Evolutionary conservation across 1,140 invertebrate species (phyloP).

Genomic region (Pachypeltis micranthus): DNA sequence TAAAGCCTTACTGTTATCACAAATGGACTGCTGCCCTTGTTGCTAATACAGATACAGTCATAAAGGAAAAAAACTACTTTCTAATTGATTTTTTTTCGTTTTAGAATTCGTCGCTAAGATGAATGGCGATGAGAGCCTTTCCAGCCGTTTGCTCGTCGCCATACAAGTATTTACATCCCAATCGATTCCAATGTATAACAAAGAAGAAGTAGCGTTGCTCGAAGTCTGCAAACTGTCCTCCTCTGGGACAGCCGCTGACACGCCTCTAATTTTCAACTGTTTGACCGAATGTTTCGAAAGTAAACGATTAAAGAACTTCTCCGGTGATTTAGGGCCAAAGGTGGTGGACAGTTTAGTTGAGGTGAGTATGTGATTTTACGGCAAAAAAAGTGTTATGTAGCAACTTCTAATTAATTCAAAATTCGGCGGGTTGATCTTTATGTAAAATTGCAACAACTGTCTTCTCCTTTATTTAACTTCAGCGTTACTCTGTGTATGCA

Average conservation of each 20-base stretch:
- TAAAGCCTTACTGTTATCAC: too few species aligned
- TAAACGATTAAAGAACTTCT: conserved; percentile 2
- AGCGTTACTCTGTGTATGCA: background rate
- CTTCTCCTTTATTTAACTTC: background rate
- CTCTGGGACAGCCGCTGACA: background rate
- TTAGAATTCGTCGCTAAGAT: conserved; percentile 12
- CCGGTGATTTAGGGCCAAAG: conserved; percentile 6
- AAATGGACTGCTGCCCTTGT: too few species aligned
- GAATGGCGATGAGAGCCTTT: conserved; percentile 7
- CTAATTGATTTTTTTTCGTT: too few species aligned
- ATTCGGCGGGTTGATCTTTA: background rate
- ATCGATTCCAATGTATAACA: conserved; percentile 13
- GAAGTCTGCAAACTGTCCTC: background rate
- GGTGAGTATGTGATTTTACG: background rate
- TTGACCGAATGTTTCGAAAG: conserved; percentile 1
- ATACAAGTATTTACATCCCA: conserved; percentile 12
- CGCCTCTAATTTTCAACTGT: background rate
- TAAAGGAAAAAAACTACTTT: too few species aligned
- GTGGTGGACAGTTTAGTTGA: background rate
- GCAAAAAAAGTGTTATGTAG: background rate
- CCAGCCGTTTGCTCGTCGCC: conserved; percentile 7
- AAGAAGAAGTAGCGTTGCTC: conserved; percentile 18
- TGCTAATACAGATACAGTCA: too few species aligned
- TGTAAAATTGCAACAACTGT: background rate
- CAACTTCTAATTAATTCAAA: background rate